phyloP scores from a whole-genome alignment of 2,888 invertebrate genomes.

The Synanthedon vespiformis region DNA sequence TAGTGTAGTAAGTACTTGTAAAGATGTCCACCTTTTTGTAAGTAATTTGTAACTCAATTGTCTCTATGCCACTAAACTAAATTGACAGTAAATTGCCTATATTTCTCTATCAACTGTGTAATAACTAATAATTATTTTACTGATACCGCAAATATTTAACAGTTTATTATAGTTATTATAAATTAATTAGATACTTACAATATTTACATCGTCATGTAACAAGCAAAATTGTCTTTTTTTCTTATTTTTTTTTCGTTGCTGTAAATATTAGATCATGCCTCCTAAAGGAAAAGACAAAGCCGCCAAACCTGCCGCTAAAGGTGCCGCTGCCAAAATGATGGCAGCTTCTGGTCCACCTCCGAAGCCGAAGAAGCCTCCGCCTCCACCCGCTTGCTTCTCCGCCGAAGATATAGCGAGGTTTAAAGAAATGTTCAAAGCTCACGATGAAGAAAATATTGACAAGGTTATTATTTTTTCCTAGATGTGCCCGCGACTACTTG shows the following conservation, averaged over 20 bases:
- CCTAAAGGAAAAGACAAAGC: conserved; percentile 31
- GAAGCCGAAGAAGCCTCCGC: conserved; percentile 49
- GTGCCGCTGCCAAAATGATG: conserved; percentile 9
- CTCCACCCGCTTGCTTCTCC: conserved; percentile 50
- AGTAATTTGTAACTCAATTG: too few relatives aligned
- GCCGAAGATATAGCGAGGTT: conserved; percentile 40
- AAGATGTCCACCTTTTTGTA: too few relatives aligned
- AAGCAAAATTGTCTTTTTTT: neutral
- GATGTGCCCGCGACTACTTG: neutral
- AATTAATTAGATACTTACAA: neutral
- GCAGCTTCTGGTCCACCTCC: conserved; percentile 25
- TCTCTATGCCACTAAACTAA: too few relatives aligned
- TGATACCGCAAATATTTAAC: too few relatives aligned
- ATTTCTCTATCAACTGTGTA: too few relatives aligned
- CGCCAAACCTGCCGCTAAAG: conserved; percentile 10
- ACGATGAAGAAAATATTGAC: conserved; percentile 50
- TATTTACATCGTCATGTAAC: too few relatives aligned
- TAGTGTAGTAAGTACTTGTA: too few relatives aligned
- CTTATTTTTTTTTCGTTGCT: neutral
- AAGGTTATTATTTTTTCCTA: conserved; percentile 23
- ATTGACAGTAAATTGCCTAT: too few relatives aligned
- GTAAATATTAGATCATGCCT: conserved; percentile 16
- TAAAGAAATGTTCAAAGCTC: conserved; percentile 42
- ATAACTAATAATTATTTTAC: too few relatives aligned
- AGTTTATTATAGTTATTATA: too few relatives aligned